Percentiles rank a stretch among this genome's conserved stretches.
These are phyloP conservation scores for Helogale parvula DNA, from an alignment of 2,113 vertebrate species.

Conservation along the genomic window DNA sequence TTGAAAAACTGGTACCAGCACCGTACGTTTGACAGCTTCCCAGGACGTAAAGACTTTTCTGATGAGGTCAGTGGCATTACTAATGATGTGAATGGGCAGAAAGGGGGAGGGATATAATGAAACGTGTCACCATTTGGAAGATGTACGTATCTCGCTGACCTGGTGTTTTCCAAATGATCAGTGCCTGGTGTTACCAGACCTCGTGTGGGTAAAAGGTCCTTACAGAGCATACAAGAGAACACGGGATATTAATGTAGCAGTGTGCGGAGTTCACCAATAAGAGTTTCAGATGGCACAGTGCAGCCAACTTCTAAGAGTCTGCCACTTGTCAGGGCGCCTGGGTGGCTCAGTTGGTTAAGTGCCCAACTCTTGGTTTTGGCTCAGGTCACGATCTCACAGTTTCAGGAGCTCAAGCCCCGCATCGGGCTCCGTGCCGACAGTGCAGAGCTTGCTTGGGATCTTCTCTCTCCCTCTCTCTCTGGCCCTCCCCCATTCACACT, in stretches of 20 bases:
- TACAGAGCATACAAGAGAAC: neutral
- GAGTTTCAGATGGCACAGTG: neutral
- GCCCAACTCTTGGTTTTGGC: too few species aligned
- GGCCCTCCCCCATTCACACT: too few species aligned
- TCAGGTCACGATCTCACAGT: too few species aligned
- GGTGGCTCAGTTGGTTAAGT: too few species aligned
- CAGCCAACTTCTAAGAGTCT: conserved; percentile 2
- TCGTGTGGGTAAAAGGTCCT: neutral
- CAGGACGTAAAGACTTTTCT: neutral
- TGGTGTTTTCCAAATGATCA: neutral
- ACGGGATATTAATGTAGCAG: neutral
- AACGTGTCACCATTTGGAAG: neutral
- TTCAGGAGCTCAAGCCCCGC: too few species aligned
- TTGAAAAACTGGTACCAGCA: neutral
- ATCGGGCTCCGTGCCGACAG: too few species aligned
- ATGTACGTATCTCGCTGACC: neutral
- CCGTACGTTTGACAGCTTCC: conserved; percentile 11
- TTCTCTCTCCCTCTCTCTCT: too few species aligned
- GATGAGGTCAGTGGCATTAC: neutral
- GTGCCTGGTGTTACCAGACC: neutral
- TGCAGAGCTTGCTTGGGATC: too few species aligned
- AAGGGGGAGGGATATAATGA: neutral
- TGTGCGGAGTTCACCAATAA: neutral
- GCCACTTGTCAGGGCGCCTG: neutral
- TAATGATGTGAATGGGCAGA: neutral